Evolutionary conservation across 2,888 invertebrate species (phyloP), one percentile per base, ranked within the genome.

Genomic region (Leucophora obtusa): DNA sequence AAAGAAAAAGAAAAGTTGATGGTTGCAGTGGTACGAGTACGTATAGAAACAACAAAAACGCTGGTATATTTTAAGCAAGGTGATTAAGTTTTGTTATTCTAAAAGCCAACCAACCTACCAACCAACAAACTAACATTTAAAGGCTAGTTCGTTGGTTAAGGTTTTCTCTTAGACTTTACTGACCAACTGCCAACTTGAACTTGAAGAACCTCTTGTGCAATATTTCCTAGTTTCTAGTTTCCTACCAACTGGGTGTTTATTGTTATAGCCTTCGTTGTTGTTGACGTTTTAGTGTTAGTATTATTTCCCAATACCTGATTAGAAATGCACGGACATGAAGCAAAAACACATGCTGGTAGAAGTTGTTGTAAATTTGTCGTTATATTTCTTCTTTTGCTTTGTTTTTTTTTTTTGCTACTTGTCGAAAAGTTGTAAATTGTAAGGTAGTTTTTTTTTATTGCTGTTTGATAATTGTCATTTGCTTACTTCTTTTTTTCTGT

Each of bases 261-360:
- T 38, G 66, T 66, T 56, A 66, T 66, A 54, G 43, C 1, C 43
- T 47, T 47, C 5, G 43, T 47, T 47, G 43, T n/a, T 38, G 38
- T 38, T 38, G 38, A 2, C 11, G 11, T 38, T 14, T 28, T 7
- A 28, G 28, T 28, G 28, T 28, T 28, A 28, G 3, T 28, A 28
- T 28, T 4, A 47, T 47, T 47, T n/a, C 43, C 43, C 17, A 38
- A 63, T 43, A 62, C 11, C 79, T 83, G 79, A 85, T 86, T 86
- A 85, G 86, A 87, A 86, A 87, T 86, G 84, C 86, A 86, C 84
- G 87, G 83, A 84, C 83, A 84, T 84, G 83, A 82, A 80, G 82
- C 79, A 83, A 51, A 71, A 51, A 71, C 62, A 76, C 58, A 76
- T 72, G 75, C 68, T 69, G 71, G 62, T n/a, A n/a, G 24, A 47